Conservation (phyloP, 2,888 invertebrate genomes). For the Cyrtodaria siliqua region DNA sequence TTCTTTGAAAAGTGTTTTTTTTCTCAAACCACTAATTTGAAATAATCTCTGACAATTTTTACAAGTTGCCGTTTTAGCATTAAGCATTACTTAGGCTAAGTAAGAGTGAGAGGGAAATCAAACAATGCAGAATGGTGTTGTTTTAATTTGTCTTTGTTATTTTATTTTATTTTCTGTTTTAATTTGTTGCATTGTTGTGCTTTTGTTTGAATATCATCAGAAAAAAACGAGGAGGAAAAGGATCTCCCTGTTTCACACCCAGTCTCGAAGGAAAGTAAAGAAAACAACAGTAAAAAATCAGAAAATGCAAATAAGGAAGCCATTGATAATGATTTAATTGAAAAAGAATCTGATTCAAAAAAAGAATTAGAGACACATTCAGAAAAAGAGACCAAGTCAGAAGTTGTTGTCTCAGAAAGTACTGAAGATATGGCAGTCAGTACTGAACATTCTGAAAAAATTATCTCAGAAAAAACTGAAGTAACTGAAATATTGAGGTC, state of each 20-base stretch:
- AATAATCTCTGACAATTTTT: too few relatives aligned
- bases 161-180: slow-evolving; percentile 23
- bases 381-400: slow-evolving; percentile 4
- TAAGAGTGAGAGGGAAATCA: too few relatives aligned
- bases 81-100: too few relatives aligned
- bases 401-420: slow-evolving; percentile 4
- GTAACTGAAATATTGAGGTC: not conserved
- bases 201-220: slow-evolving; percentile 47
- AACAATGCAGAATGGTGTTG: too few relatives aligned
- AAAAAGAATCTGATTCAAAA: not conserved
- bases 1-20: too few relatives aligned
- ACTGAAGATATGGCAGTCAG: not conserved
- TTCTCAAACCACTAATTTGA: too few relatives aligned
- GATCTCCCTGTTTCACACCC: slow-evolving; percentile 27
- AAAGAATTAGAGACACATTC: not conserved
- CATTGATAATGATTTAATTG: slow-evolving; percentile 3
- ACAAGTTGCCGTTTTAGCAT: too few relatives aligned
- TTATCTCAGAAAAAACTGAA: not conserved
- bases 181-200: slow-evolving; percentile 25
- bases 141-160: not conserved
- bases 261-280: slow-evolving; percentile 31
- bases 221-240: slow-evolving; percentile 51
- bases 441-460: not conserved
- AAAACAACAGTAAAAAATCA: slow-evolving; percentile 1
- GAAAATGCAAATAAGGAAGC: slow-evolving; percentile 2